Base-by-base conservation (phyloP, 2,888 invertebrate genomes). In the Phoronis australis region DNA sequence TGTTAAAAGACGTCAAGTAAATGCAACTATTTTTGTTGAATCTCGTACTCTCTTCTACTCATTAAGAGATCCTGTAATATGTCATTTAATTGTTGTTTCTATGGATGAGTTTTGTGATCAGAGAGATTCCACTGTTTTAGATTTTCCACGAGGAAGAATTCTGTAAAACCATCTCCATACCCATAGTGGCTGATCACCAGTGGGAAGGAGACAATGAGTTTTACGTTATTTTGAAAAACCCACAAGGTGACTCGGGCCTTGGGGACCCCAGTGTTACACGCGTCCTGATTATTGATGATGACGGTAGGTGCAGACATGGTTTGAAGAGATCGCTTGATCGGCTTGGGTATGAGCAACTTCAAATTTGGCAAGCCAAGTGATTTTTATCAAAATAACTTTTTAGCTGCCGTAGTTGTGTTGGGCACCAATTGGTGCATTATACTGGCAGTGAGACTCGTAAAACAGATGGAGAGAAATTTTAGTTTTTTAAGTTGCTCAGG, bases 181-280 rank as follows among this genome's bases (percentile, higher is more conserved):
- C 69, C 12, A 71, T 73, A 48, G 59, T 73, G n/a, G 68, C 71
- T 52, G 71, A 71, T 56, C 57, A 65, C 51, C 67, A 72, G 54
- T 71, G 68, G 52, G 67, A 67, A 45, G 62, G 60, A 40, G 70
- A 72, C 52, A 62, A 65, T 4, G 71, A 70, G 46, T 73, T 73
- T 53, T 73, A 68, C 50, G 44, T 73, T 37, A 60, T 72, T 21
- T 61, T 73, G 49, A 73, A 70, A 55, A 69, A 70, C 48, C 65
- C 73, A 2, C 48, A 53, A n/a, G 61, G 60, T 20, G 64, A 61
- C 37, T 60, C 61, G 18, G 63, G 65, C 2, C 49, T 71, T 5
- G 71, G 73, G 3, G 71, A 73, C 47, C 73, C 73, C 15, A 70
- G 63, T 54, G 61, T 73, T 25, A 57, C 70, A n/a, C 60, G 68